phyloP scores from a whole-genome alignment of 23 tunicate species.

The Clavelina lepadiformis region DNA sequence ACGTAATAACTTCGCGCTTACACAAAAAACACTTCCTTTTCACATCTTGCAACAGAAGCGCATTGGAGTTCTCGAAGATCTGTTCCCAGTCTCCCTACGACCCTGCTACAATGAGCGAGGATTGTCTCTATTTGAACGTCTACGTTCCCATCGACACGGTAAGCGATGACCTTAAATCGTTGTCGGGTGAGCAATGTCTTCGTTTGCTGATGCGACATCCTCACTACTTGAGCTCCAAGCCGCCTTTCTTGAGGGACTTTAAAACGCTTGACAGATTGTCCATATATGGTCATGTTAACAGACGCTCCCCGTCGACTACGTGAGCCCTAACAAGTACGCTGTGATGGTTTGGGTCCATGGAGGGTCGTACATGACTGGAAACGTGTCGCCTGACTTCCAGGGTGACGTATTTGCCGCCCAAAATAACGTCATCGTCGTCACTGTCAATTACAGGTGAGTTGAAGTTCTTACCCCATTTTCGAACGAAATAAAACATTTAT shows the following conservation, averaged over 20 bases:
- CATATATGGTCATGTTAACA: too few relatives aligned
- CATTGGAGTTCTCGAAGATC: constrained; percentile 19
- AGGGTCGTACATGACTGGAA: constrained; percentile 34
- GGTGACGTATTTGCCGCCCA: constrained; percentile 27
- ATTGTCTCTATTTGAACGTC: constrained; percentile 47
- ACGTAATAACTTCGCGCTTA: too few relatives aligned
- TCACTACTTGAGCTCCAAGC: too few relatives aligned
- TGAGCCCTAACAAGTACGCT: constrained; percentile 36
- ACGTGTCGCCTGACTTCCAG: constrained; percentile 16
- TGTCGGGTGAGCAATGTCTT: neutral
- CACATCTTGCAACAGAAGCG: neutral
- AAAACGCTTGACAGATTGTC: too few relatives aligned
- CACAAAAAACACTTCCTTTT: too few relatives aligned
- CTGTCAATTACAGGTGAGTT: constrained; percentile 48
- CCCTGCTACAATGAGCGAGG: constrained; percentile 38
- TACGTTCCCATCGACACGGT: constrained; percentile 55
- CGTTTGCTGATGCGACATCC: neutral
- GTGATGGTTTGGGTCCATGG: constrained; percentile 60
- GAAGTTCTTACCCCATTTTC: too few relatives aligned
- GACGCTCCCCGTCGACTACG: constrained; percentile 37
- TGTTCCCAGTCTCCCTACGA: constrained; percentile 45
- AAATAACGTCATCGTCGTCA: constrained; percentile 32
- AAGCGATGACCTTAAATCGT: too few relatives aligned
- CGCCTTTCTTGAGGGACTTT: too few relatives aligned
- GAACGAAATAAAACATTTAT: neutral